Base-by-base conservation (phyloP, 1,140 invertebrate genomes). In the Melitaea cinxia region DNA sequence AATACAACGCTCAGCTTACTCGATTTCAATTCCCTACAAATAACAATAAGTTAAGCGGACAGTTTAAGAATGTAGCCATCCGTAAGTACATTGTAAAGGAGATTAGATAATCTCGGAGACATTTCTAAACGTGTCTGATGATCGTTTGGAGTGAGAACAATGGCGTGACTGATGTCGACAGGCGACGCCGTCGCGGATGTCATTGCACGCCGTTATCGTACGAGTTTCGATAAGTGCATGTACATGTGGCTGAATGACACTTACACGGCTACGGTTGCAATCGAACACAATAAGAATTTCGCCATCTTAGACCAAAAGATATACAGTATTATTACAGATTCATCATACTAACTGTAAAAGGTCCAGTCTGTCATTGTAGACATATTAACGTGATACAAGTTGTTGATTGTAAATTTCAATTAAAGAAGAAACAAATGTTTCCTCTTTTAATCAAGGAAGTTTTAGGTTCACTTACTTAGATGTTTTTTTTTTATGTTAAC, bases 201-300 rank as follows among this genome's bases (percentile, higher is more conserved):
- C 42, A 47, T 47, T 47, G 42, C 42, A 23, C 42, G 42, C 17
- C 19, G 42, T 47, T 47, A 47, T 47, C 42, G 42, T 24, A 23
- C 19, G 21, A 47, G 7, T 42, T 23, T 5, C 21, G 42, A 47
- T 47, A 47, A 47, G 42, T 47, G 6, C 19, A 21, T 23, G 19
- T 6, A 21, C 14, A 12, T 47, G n/a, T 5, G 6, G 12, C 14
- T 14, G 15, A 47, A 21, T 15, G 9, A 45, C 15, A 19, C 10
- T 47, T 45, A 2, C 10, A 19, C 17, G 17, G 2, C 12, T 10
- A 5, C 21, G 42, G 9, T 10, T 33, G 7, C 6, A 33, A 9
- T 33, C 30, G 30, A 6, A 28, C 26, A 28, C n/a, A n/a, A n/a
- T n/a, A n/a, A n/a, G n/a, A n/a, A n/a, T n/a, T n/a, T n/a, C n/a